Base-by-base conservation (phyloP, 2,888 invertebrate species). In the Subacronicta megacephala region DNA sequence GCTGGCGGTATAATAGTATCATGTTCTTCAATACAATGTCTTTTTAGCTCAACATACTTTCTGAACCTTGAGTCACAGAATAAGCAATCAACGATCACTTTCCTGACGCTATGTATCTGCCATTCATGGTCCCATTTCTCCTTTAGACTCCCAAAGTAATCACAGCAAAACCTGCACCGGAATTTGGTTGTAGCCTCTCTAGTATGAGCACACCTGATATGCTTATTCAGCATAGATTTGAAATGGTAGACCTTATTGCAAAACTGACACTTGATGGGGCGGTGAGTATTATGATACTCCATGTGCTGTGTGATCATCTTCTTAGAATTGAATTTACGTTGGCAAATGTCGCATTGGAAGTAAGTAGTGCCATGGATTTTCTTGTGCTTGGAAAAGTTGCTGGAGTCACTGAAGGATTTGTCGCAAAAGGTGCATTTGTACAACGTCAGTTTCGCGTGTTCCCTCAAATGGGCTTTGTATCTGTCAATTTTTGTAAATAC, bases 121-220 rank as follows among this genome's bases (percentile, higher is more conserved):
- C 94, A 94, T 45, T 94, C 93, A 53, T 94, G 94, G 23, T 94
- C 94, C 94, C 94, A 94, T 43, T 93, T 94, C 18, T 89, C 88
- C 50, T 89, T 93, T 36, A 94, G 74, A 47, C 87, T 84, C 20
- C 76, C 81, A 33, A 89, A 91, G 15, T 82, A 81, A 0, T 79
- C 68, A 0, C 78, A 66, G 55, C 94, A 94, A 43, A 93, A 89
- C 20, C 82, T 81, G 58, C 94, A 94, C 1, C 83, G 75, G 42
- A 85, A 89, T 35, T 82, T 87, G 10, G 72, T 78, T 0, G 64
- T 56, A 0, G 72, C 31, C 5, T 85, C 81, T 13, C 82, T 85
- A 0, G 72, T 82, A 53, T 94, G 94, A 0, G 84, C 80, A 33
- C 82, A 81, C 59, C 88, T 90, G 0, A 93, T 70, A 45, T 94